Conservation (phyloP, 1,140 invertebrate species). For the Vanessa tameamea region DNA sequence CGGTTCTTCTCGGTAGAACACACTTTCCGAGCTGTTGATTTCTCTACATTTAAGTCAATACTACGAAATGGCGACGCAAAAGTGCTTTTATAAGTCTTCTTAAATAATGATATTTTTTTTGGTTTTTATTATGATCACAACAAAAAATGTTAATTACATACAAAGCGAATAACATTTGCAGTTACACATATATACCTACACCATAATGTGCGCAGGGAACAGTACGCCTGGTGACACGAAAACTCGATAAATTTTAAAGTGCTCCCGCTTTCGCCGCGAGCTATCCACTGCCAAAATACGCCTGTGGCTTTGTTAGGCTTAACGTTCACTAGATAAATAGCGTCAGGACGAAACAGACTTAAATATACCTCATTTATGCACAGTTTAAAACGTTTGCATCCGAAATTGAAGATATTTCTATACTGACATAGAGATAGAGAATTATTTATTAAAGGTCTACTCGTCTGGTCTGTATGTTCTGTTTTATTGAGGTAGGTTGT, state of each 20-base stretch:
- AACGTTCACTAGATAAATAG: conserved; percentile 12
- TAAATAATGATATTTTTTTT: too few relatives aligned
- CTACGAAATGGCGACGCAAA: too few relatives aligned
- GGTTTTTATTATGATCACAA: too few relatives aligned
- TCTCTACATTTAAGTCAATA: too few relatives aligned
- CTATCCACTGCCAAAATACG: conserved; percentile 50
- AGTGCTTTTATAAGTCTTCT: too few relatives aligned
- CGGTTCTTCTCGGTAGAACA: too few relatives aligned
- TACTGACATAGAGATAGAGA: too few relatives aligned
- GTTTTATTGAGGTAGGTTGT: too few relatives aligned
- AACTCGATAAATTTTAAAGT: conserved; percentile 80
- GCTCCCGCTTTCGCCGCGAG: conserved; percentile 54
- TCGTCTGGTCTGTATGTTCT: too few relatives aligned
- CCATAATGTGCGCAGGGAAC: conserved; percentile 13
- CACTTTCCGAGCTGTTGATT: too few relatives aligned
- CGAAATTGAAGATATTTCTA: too few relatives aligned
- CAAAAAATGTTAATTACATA: neutral
- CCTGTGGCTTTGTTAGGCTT: conserved; percentile 34
- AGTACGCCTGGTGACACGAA: conserved; percentile 62
- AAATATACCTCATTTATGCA: neutral
- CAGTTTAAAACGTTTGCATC: neutral
- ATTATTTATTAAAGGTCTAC: too few relatives aligned
- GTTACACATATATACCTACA: neutral
- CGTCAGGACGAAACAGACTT: neutral
- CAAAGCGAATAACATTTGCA: neutral